Base-by-base conservation (phyloP, 2,888 invertebrate genomes). In the Stenichneumon culpator region DNA sequence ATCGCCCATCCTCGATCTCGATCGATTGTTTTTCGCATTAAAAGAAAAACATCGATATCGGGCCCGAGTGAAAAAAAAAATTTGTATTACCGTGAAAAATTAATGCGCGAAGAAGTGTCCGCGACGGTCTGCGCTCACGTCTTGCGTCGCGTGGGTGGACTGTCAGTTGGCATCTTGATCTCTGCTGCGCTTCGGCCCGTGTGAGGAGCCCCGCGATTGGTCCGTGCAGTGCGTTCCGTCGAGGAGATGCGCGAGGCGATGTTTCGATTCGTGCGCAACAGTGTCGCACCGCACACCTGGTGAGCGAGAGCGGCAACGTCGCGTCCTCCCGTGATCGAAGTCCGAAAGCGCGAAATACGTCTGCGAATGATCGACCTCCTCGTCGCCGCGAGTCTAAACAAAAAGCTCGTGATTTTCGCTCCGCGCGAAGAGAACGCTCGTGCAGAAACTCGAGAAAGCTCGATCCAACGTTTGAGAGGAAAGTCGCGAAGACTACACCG, bases 221-320 rank as follows among this genome's bases (percentile, higher is more conserved):
- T 50, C 11, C 16, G 22, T 1, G 44, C 9, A 4, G 44, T 44
- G 44, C 47, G 14, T 25, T 22, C 11, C 54, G n/a, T 28, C 60
- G 28, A 28, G 5, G 22, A 28, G 11, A 4, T 78, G 78, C 78
- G 78, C 69, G 47, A 25, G 32, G 2, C 19, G 47, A 60, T 9
- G 69, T 68, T 78, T 78, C 78, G 78, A 78, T 78, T 69, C 60
- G 47, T 78, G 78, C 78, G 78, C 69, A 69, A 47, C 54, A 60
- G 57, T 57, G 44, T 16, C 50, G 14, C 32, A 14, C 36, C 50
- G 52, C 57, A 25, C 28, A 39, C 14, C 32, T 39, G 28, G 14
- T 25, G 32, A 57, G 32, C 32, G n/a, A 52, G n/a, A 70, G 32
- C 57, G 78, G 60, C 78, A 78, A 60, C 78, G 60, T 19, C 28